Base-by-base conservation (phyloP, 2,888 invertebrate genomes). In the Drosophila merina region DNA sequence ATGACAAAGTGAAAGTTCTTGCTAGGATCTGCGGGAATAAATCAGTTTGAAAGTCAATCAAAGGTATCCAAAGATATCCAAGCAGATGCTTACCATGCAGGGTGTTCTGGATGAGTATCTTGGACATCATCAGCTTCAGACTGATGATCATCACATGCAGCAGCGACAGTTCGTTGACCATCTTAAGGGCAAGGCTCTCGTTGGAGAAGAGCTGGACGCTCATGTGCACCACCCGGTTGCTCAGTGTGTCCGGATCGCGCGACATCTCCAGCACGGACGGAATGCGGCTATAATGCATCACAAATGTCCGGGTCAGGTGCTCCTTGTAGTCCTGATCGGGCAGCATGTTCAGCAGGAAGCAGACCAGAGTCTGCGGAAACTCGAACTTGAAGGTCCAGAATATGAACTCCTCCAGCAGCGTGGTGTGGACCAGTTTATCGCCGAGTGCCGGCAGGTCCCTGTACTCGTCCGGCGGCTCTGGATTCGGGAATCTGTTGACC, bases 351-450 rank as follows among this genome's bases (percentile, higher is more conserved):
- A 99, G 94, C 70, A 99, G 92, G 76, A 99, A 94, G 89, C 98
- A 99, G 56, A 99, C 98, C 60, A 99, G 94, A 90, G 97, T 98
- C 92, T 99, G 98, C 0, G 99, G 99, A 92, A 99, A 99, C 92
- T 99, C 98, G 92, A 96, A 98, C 90, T 97, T 97, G 70, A 99
- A 97, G 25, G 97, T 98, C 99, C 99, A 99, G 93, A 99, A 99
- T 80, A 99, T 97, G 77, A 99, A 94, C 93, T 99, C 99, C 91
- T 99, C 98, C 20, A 98, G 93, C 74, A 98, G 94, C 0, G 97
- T 97, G 80, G 94, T 94, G 92, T 98, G 97, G 33, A 95, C 94
- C 40, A 98, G 92, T 31, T 95, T 94, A 77, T 96, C 95, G 86
- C 96, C 95, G 57, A 97, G 91, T 0, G 96, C 96, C 1, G 96